phyloP scores from a whole-genome alignment of 2,797 vertebrate species.

The Acrossocheilus fasciatus region DNA sequence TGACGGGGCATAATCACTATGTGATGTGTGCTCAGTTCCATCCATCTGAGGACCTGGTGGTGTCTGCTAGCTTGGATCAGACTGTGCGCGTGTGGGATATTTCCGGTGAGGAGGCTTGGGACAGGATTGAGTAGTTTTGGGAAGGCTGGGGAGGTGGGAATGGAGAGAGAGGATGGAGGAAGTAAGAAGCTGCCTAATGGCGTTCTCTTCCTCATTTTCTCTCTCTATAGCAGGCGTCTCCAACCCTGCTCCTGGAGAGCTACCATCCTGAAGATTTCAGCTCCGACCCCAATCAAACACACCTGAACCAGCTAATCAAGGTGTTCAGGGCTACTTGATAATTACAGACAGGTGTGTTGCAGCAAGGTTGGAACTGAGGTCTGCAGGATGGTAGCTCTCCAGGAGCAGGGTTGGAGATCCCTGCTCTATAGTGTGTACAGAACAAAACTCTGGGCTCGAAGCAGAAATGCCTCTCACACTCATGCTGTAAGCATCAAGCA shows the following conservation, averaged over 20 bases:
- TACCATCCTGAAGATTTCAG: too few relatives aligned
- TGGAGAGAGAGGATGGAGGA: constrained; percentile 57
- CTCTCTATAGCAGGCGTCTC: constrained; percentile 29
- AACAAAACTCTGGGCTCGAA: constrained; percentile 76
- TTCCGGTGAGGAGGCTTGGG: constrained; percentile 88
- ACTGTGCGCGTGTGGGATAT: constrained; percentile 99
- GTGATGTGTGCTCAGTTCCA: constrained; percentile 99
- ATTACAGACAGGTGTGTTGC: too few relatives aligned
- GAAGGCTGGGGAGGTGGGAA: constrained; percentile 56
- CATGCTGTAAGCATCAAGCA: not conserved
- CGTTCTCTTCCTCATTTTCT: constrained; percentile 59
- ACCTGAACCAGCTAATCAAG: too few relatives aligned
- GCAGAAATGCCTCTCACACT: constrained; percentile 72
- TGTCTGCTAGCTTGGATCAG: constrained; percentile 96
- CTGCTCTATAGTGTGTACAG: constrained; percentile 64
- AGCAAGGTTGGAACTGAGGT: too few relatives aligned
- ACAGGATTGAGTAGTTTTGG: constrained; percentile 58
- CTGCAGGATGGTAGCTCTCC: too few relatives aligned
- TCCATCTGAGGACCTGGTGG: constrained; percentile 94
- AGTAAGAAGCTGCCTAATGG: constrained; percentile 13
- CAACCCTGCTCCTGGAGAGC: too few relatives aligned
- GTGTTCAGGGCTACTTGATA: too few relatives aligned
- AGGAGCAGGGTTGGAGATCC: too few relatives aligned
- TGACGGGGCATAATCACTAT: constrained; percentile 97
- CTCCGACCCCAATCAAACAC: too few relatives aligned